Percentiles rank a stretch among this genome's conserved stretches.
phyloP scores from a whole-genome alignment of 2,113 vertebrate genomes.

The Copsychus sechellarum region DNA sequence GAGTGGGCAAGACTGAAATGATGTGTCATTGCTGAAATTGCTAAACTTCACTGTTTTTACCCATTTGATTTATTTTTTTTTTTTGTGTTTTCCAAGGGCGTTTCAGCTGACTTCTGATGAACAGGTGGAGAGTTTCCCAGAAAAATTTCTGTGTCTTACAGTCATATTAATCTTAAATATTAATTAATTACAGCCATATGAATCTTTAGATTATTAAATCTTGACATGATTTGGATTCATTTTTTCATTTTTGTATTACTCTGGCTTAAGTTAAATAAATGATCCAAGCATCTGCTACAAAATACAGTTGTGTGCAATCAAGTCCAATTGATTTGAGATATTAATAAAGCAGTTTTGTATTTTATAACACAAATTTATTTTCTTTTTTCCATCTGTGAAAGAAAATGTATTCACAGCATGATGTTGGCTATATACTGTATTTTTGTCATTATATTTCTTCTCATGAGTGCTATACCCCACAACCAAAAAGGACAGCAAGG shows the following conservation, averaged over 20 bases:
- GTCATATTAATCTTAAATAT: neutral
- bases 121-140: neutral
- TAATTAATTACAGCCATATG: neutral
- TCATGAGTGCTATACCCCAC: neutral
- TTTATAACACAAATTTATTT: neutral
- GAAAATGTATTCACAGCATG: neutral
- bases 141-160: neutral
- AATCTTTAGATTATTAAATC: neutral
- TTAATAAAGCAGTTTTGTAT: neutral
- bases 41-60: neutral
- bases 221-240: neutral
- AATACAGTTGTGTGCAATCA: neutral
- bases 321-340: neutral
- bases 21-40: slow-evolving; percentile 4
- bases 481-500: neutral
- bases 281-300: neutral
- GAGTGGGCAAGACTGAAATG: neutral
- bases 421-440: neutral
- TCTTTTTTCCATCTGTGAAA: neutral
- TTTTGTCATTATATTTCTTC: neutral
- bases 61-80: neutral
- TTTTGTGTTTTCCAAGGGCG: neutral
- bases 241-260: slow-evolving; percentile 29
- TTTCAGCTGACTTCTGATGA: slow-evolving; percentile 18
- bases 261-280: slow-evolving; percentile 4